Evolutionary conservation across 92 coral and sea anemone genomes (phyloP), one percentile per base, ranked within the genome.

Genomic region (Zoanthus sociatus): DNA sequence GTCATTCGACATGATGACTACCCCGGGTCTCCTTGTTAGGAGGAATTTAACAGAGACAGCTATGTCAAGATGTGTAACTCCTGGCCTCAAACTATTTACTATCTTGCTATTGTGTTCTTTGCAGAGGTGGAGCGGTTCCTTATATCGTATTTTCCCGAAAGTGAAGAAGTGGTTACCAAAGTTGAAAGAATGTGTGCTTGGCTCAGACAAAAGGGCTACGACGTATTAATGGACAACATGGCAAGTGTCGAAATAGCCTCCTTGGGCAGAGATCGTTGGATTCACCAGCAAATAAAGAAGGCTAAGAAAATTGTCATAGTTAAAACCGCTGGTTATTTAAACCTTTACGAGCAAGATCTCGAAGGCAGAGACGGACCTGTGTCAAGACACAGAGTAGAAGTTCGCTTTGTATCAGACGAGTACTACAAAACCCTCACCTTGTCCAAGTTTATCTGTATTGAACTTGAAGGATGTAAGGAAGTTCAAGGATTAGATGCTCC

Each of bases 101-200:
- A 37, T 2, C 42, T 37, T 37, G 42, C 2, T 37, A 37, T 37
- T 37, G 42, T 37, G 42, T 37, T 37, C 3, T 37, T 37, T 37
- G 21, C 31, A 63, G 69, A 63, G 21, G 21, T 63, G 20, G 72
- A 58, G 51, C 84, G 54, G 21, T 78, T 58, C 30, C 84, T 78
- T 4, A 78, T 78, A 7, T 78, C 84, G 1, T 78, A 78, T 51
- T 60, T 60, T 64, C 84, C 84, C n/a, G 84, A 78, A 71, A 61
- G 33, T 61, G 84, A 78, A 15, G 32, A 48, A 17, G 18, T 78
- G 70, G 72, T 78, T 21, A 18, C 14, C 16, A 7, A 42, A 32
- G 84, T 78, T 15, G 84, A 78, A 32, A 1, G 1, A 3, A 14
- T 78, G 17, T 78, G 72, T 37, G 54, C 84, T 9, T 78, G 84